Percentiles rank a stretch among this genome's conserved stretches.
Evolutionary conservation across 2,888 invertebrate genomes (phyloP).

Genomic region (Spialia ferax): DNA sequence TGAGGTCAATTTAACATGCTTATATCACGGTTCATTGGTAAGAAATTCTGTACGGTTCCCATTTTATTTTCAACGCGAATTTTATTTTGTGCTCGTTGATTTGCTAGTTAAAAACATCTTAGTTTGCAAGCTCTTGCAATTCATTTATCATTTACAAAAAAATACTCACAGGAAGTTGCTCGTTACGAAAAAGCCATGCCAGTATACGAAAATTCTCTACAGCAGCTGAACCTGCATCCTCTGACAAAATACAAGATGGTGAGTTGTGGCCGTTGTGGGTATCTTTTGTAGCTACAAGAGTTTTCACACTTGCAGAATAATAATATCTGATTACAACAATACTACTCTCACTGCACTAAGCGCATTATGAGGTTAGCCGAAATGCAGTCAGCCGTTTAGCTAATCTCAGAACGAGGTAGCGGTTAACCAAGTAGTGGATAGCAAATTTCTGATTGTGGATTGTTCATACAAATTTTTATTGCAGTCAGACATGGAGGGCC

Average conservation of each 20-base stretch:
- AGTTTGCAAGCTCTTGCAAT: too few species aligned
- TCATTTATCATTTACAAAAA: background rate
- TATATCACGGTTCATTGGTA: conserved; percentile 18
- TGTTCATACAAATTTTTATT: too few species aligned
- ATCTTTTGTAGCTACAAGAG: background rate
- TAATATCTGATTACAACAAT: background rate
- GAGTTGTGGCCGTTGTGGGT: conserved; percentile 36
- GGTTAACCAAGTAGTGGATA: too few species aligned
- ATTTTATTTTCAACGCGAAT: background rate
- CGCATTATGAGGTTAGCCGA: too few species aligned
- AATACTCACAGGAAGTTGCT: conserved; percentile 20
- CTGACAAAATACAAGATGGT: conserved; percentile 57
- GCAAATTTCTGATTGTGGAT: too few species aligned
- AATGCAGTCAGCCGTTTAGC: too few species aligned
- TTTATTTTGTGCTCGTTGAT: background rate
- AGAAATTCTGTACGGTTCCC: background rate
- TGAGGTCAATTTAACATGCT: conserved; percentile 1
- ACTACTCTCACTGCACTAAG: too few species aligned
- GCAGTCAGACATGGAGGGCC: too few species aligned
- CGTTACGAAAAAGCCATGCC: background rate
- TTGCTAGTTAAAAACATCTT: background rate
- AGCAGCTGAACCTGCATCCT: conserved; percentile 53
- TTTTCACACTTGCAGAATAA: background rate
- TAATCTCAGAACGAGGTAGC: too few species aligned
- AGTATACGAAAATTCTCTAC: conserved; percentile 51